phyloP scores from a whole-genome alignment of 2,797 vertebrate species.

The Onychomys torridus region DNA sequence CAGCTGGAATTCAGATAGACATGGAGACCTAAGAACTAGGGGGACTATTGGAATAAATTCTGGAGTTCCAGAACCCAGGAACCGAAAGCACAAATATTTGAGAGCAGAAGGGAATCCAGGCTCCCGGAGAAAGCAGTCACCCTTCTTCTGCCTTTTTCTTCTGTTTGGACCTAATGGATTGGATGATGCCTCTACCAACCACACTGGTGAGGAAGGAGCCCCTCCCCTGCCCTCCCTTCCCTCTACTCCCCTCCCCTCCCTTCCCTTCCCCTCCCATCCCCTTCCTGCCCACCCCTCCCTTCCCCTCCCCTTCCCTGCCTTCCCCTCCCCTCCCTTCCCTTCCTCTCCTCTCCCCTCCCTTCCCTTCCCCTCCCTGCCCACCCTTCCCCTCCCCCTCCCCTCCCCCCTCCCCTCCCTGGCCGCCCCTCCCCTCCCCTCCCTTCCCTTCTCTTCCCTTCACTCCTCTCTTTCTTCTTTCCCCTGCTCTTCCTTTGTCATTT shows the following conservation, averaged over 20 bases:
- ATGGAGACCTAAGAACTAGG: neutral
- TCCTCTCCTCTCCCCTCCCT: neutral
- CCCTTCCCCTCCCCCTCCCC: no score
- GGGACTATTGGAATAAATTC: neutral
- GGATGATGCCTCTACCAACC: neutral
- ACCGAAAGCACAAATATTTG: neutral
- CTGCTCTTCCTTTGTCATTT: neutral
- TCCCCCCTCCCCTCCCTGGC: no score
- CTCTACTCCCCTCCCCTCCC: rapidly evolving
- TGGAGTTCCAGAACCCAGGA: neutral
- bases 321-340: no score
- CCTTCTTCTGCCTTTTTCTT: neutral
- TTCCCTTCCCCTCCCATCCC: neutral
- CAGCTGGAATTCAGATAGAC: neutral
- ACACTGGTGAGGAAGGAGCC: neutral
- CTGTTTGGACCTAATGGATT: neutral
- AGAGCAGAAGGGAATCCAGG: neutral
- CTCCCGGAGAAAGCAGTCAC: neutral
- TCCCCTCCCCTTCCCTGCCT: no score
- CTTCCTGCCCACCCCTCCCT: no score
- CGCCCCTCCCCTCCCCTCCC: no score
- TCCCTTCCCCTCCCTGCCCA: neutral
- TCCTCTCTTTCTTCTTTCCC: rapidly evolving
- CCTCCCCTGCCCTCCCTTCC: neutral
- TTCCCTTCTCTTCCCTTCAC: no score